Conservation (phyloP, 92 coral and sea anemone genomes). For the Zoanthus solanderi region DNA sequence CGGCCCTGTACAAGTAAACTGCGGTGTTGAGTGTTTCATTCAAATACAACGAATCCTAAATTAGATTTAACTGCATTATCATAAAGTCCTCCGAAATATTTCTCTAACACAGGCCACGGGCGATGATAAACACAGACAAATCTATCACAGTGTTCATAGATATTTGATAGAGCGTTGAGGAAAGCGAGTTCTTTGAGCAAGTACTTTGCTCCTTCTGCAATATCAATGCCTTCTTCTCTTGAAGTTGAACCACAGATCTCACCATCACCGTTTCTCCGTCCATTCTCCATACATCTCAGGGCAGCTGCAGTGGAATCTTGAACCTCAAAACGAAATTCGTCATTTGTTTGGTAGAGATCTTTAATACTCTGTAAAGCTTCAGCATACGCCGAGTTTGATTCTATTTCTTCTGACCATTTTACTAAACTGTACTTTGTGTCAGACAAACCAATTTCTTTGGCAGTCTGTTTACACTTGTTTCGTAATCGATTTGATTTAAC, state of each 20-base stretch:
- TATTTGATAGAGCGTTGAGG: conserved; percentile 59
- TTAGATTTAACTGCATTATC: conserved; percentile 67
- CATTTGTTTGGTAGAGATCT: conserved; percentile 70
- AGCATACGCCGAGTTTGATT: conserved; percentile 63
- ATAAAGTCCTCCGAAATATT: conserved; percentile 72
- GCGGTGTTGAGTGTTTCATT: conserved; percentile 3
- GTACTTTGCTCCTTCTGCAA: conserved; percentile 84
- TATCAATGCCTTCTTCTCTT: conserved; percentile 39
- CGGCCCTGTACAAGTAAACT: too few relatives aligned
- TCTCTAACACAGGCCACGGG: conserved; percentile 83
- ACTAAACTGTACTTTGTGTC: conserved; percentile 55
- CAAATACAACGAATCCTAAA: conserved; percentile 69
- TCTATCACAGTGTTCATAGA: conserved; percentile 68
- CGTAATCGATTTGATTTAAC: conserved; percentile 71
- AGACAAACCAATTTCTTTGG: conserved; percentile 46
- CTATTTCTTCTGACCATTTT: conserved; percentile 81
- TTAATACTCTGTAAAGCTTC: conserved; percentile 64
- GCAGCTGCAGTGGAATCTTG: conserved; percentile 71
- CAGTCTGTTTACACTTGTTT: conserved; percentile 80
- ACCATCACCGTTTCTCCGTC: conserved; percentile 58
- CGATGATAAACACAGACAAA: conserved; percentile 89
- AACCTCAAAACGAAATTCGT: conserved; percentile 71
- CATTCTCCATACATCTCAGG: conserved; percentile 63
- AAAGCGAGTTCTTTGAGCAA: conserved; percentile 81
- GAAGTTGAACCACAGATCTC: conserved; percentile 2